Evolutionary conservation across 2,888 invertebrate genomes (phyloP).

Genomic region (Cryptus viduatorius): DNA sequence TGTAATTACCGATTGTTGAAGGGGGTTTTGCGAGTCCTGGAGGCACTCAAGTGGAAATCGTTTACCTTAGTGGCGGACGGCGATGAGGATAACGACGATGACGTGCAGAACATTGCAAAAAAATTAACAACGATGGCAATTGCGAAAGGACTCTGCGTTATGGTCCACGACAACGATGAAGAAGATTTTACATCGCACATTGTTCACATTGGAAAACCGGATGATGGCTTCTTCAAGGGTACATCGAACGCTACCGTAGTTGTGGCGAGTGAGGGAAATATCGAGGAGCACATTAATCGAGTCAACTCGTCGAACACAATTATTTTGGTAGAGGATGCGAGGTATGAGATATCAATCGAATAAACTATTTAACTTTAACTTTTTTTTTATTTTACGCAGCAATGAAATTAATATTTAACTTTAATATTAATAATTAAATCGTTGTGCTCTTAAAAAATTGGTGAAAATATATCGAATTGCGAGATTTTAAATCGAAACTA

Average conservation of each 20-base stretch:
- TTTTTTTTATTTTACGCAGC: neutral
- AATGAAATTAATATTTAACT: too few species aligned
- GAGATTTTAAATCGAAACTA: too few species aligned
- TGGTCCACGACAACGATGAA: conserved; percentile 77
- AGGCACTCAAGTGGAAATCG: conserved; percentile 81
- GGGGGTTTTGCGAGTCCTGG: conserved; percentile 79
- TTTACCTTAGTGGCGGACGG: conserved; percentile 78
- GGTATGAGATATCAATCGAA: conserved; percentile 70
- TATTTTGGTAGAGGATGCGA: conserved; percentile 79
- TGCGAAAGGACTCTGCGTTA: conserved; percentile 77
- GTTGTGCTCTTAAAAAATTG: too few species aligned
- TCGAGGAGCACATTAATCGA: conserved; percentile 74
- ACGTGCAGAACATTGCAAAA: conserved; percentile 80
- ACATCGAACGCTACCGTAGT: conserved; percentile 77
- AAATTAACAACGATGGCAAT: conserved; percentile 79
- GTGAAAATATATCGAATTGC: too few species aligned
- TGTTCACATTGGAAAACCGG: conserved; percentile 80
- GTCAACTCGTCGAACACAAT: conserved; percentile 76
- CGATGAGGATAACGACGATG: conserved; percentile 77
- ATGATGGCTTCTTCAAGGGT: conserved; percentile 74
- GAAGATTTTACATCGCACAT: conserved; percentile 78
- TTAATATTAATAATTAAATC: too few species aligned
- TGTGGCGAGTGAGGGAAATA: conserved; percentile 79
- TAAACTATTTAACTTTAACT: neutral
- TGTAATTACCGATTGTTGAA: conserved; percentile 63